phyloP scores from a whole-genome alignment of 2,888 invertebrate species.

The Drosophila meridionalis region DNA sequence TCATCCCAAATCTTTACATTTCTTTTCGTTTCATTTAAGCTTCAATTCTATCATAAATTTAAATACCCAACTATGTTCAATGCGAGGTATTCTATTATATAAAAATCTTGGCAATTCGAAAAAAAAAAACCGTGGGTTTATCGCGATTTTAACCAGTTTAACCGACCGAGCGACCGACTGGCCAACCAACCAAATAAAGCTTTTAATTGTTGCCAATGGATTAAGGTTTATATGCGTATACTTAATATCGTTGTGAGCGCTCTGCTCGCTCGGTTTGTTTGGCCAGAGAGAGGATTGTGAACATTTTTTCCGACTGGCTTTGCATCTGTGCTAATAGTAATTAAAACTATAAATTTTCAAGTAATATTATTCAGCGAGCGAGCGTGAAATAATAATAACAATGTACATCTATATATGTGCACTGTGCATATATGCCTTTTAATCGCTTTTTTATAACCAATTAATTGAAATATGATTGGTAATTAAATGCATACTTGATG shows the following conservation, averaged over 20 bases:
- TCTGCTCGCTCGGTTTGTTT: slow-evolving; percentile 14
- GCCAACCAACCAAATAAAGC: slow-evolving; percentile 59
- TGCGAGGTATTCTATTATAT: slow-evolving; percentile 13
- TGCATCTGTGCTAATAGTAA: slow-evolving; percentile 60
- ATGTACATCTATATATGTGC: slow-evolving; percentile 25
- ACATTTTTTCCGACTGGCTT: slow-evolving; percentile 21
- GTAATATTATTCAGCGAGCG: slow-evolving; percentile 46
- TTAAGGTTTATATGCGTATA: slow-evolving; percentile 73
- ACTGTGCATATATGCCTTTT: slow-evolving; percentile 40
- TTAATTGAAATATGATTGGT: slow-evolving; percentile 81
- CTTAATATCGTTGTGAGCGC: slow-evolving; percentile 60
- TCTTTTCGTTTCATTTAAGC: background rate
- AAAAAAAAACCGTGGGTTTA: slow-evolving; percentile 9
- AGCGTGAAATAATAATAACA: slow-evolving; percentile 59
- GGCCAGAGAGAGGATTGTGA: slow-evolving; percentile 1
- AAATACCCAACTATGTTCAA: background rate
- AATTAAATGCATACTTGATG: slow-evolving; percentile 74
- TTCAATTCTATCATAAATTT: background rate
- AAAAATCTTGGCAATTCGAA: slow-evolving; percentile 20
- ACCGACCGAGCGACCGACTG: slow-evolving; percentile 10
- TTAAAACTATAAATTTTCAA: slow-evolving; percentile 70
- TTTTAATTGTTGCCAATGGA: slow-evolving; percentile 78
- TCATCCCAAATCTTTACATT: no score
- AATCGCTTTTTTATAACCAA: slow-evolving; percentile 71
- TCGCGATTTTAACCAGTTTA: slow-evolving; percentile 48